phyloP scores from a whole-genome alignment of 2,888 invertebrate genomes.

The Altica lythri region DNA sequence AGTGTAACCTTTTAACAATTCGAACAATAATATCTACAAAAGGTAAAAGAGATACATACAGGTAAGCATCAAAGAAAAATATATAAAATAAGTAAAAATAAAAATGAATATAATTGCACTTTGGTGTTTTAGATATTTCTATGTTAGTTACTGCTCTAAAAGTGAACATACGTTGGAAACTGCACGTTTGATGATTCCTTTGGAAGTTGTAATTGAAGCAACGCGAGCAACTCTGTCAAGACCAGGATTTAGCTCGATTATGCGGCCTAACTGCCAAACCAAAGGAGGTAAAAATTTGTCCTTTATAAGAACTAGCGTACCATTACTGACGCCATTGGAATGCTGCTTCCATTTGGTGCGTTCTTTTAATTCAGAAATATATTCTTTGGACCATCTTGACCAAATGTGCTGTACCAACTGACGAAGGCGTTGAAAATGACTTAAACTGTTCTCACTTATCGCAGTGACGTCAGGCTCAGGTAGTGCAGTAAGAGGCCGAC shows the following conservation, averaged over 20 bases:
- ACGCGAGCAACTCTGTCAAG: background rate
- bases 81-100: background rate
- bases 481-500: constrained; percentile 16
- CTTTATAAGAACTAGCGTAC: constrained; percentile 28
- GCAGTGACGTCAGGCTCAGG: no score
- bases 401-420: constrained; percentile 31
- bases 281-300: constrained; percentile 25
- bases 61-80: background rate
- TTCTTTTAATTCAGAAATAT: constrained; percentile 32
- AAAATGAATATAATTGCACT: background rate
- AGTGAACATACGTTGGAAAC: background rate
- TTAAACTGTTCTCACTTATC: constrained; percentile 20
- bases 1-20: background rate
- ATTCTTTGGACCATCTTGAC: constrained; percentile 33
- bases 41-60: background rate
- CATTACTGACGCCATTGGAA: constrained; percentile 2
- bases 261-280: constrained; percentile 19
- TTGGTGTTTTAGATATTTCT: background rate
- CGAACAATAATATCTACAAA: background rate
- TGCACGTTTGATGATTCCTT: background rate
- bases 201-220: background rate
- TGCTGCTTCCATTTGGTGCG: constrained; percentile 31
- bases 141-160: background rate
- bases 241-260: background rate
- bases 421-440: constrained; percentile 24